phyloP scores from a whole-genome alignment of 30 jellyfish, hydroid and myxozoan species.

The Hydractinia symbiolongicarpus region DNA sequence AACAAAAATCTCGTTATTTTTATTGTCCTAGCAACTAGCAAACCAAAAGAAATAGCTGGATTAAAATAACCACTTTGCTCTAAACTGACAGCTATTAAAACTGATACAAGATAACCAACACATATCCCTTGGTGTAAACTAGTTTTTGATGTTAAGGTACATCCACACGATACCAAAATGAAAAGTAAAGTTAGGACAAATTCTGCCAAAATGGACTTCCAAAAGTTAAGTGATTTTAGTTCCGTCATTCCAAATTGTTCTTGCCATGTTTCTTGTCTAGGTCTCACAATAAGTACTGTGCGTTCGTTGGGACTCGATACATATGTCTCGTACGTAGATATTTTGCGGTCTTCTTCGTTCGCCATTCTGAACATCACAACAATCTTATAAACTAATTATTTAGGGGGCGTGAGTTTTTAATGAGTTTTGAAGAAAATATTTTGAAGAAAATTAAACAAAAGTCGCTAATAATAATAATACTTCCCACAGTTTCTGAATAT shows the following conservation, averaged over 20 bases:
- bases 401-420: too few species aligned
- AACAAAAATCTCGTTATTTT: constrained; percentile 4
- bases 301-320: constrained; percentile 17
- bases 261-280: constrained; percentile 12
- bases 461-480: too few species aligned
- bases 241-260: background rate
- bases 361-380: constrained; percentile 1
- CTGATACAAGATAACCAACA: constrained; percentile 15
- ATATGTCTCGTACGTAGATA: constrained; percentile 18
- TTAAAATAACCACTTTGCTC: constrained; percentile 17
- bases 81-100: background rate
- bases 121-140: constrained; percentile 22
- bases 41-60: constrained; percentile 18
- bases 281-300: constrained; percentile 5
- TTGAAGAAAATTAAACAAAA: too few species aligned
- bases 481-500: too few species aligned
- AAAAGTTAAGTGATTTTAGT: background rate
- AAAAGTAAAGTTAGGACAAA: background rate
- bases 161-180: constrained; percentile 13
- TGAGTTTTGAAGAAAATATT: too few species aligned
- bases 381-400: too few species aligned
- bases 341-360: constrained; percentile 12
- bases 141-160: background rate
- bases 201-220: constrained; percentile 17
- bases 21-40: constrained; percentile 1